phyloP scores from a whole-genome alignment of 2,888 invertebrate genomes.

The Branchipolynoe longqiensis region DNA sequence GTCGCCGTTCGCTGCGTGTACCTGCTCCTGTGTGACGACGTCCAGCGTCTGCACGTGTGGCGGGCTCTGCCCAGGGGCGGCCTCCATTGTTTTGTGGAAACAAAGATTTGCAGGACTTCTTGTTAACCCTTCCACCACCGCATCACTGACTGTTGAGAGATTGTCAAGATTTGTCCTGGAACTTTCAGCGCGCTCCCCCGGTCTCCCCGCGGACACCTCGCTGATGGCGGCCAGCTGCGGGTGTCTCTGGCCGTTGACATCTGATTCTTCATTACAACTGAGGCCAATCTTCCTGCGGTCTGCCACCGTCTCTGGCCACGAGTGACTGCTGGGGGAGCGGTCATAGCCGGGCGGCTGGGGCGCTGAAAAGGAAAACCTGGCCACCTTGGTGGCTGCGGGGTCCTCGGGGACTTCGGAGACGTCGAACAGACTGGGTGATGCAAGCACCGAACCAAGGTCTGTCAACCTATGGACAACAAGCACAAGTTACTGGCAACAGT shows the following conservation, averaged over 20 bases:
- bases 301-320: conserved; percentile 43
- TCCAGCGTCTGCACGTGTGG: no score
- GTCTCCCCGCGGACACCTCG: conserved; percentile 1
- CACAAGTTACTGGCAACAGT: no score
- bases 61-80: no score
- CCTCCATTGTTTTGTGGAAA: no score
- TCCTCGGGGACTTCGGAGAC: background rate
- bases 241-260: background rate
- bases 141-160: no score
- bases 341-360: conserved; percentile 11
- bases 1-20: no score
- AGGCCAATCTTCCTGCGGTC: conserved; percentile 13
- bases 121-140: no score
- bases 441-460: conserved; percentile 21
- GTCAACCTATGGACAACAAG: conserved; percentile 47
- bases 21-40: no score
- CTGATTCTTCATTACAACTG: background rate
- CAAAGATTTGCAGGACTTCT: no score
- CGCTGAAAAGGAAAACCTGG: background rate
- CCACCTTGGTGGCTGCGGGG: background rate
- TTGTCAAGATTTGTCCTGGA: no score
- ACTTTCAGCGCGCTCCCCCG: no score
- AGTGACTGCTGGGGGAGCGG: conserved; percentile 24
- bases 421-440: background rate
- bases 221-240: background rate